Evolutionary conservation across 2,888 invertebrate species (phyloP), one percentile per base, ranked within the genome.

Genomic region (Calameuta pallipes): DNA sequence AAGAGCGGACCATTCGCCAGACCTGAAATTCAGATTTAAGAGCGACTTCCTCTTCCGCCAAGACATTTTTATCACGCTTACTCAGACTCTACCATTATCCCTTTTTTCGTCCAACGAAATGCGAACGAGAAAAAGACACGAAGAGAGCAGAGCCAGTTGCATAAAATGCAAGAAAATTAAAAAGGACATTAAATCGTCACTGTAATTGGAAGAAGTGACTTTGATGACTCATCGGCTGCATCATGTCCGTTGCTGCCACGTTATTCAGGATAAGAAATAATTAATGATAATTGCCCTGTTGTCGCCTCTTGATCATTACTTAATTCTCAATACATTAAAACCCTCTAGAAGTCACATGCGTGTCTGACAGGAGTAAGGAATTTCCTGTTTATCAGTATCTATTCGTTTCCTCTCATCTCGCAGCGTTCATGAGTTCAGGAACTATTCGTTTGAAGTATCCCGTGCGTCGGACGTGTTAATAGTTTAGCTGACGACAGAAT

Each of bases 1-100:
- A 95, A 95, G 36, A 96, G 89, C 2, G 96, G 95, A 15, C 96
- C 96, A 90, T 96, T 96, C 33, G 95, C 92, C 78, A 96, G 92
- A 82, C 95, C 95, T 94, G 91, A 80, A 93, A 93, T 76, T 11
- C 0, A 71, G 9, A 56, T 56, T 56, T 56, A 6, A 56, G 23
- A 23, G 56, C 23, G 56, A 56, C 23, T 56, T 56, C 56, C 56
- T 23, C 56, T 9, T 23, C 15, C 41, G 23, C 56, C 23, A 23
- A 15, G 15, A 41, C 2, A 56, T 23, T 23, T 56, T 56, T 9
- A 0, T 56, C 9, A 9, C 2, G 23, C 9, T 23, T 56, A 56
- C 56, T 23, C 23, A 6, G 1, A 1, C 1, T 15, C 23, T 2
- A 3, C 1, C 1, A 37, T 23, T 23, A 2, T 23, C 1, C 9